Percentiles rank a stretch among this genome's conserved stretches.
Conservation (phyloP, 2,888 invertebrate genomes). For the Apamea crenata region DNA sequence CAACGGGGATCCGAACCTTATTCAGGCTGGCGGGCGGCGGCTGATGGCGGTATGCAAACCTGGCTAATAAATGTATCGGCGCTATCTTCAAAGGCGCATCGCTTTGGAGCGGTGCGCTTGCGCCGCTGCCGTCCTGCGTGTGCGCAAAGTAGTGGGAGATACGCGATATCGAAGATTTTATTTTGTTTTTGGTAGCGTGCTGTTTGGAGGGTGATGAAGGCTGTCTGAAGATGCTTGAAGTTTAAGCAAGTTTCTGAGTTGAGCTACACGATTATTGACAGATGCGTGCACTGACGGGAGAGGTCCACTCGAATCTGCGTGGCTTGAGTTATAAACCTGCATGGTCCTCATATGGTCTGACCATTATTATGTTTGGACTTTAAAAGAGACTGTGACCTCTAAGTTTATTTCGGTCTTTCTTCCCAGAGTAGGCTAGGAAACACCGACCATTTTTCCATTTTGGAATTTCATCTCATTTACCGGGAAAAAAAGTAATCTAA, state of each 20-base stretch:
- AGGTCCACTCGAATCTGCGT: no score
- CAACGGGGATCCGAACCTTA: conserved; percentile 63
- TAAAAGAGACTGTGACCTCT: no score
- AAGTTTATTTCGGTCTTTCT: no score
- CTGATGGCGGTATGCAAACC: conserved; percentile 80
- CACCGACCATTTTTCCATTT: no score
- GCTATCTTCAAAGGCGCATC: conserved; percentile 89
- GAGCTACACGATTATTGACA: no score
- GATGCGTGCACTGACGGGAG: no score
- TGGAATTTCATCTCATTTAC: no score
- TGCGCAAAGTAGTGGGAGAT: conserved; percentile 69
- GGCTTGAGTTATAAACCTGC: background rate
- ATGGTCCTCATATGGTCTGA: background rate
- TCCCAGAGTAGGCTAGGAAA: no score
- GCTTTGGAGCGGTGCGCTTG: conserved; percentile 77
- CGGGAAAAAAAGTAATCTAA: no score
- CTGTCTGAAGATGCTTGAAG: background rate
- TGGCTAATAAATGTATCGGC: conserved; percentile 88
- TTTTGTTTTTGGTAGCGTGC: background rate
- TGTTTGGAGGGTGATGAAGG: background rate
- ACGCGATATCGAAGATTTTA: conserved; percentile 50
- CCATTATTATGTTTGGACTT: background rate
- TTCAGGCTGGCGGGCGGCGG: conserved; percentile 63
- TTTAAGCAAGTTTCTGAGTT: background rate
- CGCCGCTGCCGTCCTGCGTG: conserved; percentile 80